phyloP scores from a whole-genome alignment of 2,113 vertebrate genomes.

The Tragelaphus buxtoni region DNA sequence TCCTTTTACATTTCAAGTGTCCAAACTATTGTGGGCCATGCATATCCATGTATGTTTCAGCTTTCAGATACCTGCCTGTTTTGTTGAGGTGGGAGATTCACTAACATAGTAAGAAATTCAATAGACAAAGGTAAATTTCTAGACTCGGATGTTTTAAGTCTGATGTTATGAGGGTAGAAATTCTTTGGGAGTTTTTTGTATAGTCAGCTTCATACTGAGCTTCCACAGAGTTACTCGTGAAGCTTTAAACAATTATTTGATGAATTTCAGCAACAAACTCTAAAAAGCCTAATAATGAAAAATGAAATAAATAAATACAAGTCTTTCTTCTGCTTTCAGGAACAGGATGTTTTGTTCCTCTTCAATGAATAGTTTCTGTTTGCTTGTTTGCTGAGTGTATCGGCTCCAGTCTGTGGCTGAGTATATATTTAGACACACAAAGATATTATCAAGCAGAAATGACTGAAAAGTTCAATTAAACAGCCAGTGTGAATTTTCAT shows the following conservation, averaged over 20 bases:
- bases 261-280: constrained; percentile 9
- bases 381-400: constrained; percentile 1
- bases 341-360: constrained; percentile 15
- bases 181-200: background rate
- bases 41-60: background rate
- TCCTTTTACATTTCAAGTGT: background rate
- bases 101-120: background rate
- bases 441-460: background rate
- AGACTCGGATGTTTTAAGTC: background rate
- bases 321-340: background rate
- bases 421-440: constrained; percentile 25
- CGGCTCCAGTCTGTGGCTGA: background rate
- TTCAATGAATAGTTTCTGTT: constrained; percentile 35
- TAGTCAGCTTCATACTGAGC: background rate
- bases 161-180: background rate
- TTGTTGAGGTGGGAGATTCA: background rate
- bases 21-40: background rate
- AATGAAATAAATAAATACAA: background rate
- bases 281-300: constrained; percentile 32
- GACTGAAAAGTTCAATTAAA: background rate
- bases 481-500: constrained; percentile 11
- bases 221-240: background rate
- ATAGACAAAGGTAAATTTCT: background rate
- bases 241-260: constrained; percentile 22
- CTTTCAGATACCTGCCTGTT: background rate